A percentile compares a stretch with the other conserved stretches of the same genome.
Evolutionary conservation across 1,140 invertebrate species (phyloP).

Genomic region (Drosophila rufa): DNA sequence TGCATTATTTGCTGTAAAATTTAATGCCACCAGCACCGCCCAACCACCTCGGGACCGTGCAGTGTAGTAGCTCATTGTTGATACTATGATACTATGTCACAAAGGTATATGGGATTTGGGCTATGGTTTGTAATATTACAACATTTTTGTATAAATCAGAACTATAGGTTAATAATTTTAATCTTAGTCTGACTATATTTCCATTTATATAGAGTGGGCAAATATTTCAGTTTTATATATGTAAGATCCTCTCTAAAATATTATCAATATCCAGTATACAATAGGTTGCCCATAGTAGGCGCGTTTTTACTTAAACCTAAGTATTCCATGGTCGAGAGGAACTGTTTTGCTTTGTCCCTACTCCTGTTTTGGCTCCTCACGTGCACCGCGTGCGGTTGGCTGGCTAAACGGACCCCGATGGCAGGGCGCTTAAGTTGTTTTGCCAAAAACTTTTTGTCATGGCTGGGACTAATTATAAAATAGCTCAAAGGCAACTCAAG

Average conservation of each 20-base stretch:
- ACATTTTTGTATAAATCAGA: too few species aligned
- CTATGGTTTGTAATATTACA: too few species aligned
- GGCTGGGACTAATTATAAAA: conserved; percentile 83
- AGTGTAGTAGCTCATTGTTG: conserved; percentile 39
- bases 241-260: too few species aligned
- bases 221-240: neutral
- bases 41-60: conserved; percentile 18
- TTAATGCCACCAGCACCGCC: conserved; percentile 53
- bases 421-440: conserved; percentile 74
- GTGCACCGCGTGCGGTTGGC: conserved; percentile 66
- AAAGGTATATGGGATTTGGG: neutral
- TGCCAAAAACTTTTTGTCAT: conserved; percentile 81
- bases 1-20: conserved; percentile 77
- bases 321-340: conserved; percentile 7
- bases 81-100: neutral
- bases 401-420: conserved; percentile 65
- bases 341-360: neutral
- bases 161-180: neutral
- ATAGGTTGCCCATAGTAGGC: too few species aligned
- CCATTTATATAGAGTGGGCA: neutral
- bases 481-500: conserved; percentile 79
- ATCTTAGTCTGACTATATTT: too few species aligned
- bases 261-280: too few species aligned
- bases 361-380: conserved; percentile 42
- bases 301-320: too few species aligned